Evolutionary conservation across 1,140 invertebrate genomes (phyloP), one percentile per base, ranked within the genome.

Genomic region (Eciton burchellii): DNA sequence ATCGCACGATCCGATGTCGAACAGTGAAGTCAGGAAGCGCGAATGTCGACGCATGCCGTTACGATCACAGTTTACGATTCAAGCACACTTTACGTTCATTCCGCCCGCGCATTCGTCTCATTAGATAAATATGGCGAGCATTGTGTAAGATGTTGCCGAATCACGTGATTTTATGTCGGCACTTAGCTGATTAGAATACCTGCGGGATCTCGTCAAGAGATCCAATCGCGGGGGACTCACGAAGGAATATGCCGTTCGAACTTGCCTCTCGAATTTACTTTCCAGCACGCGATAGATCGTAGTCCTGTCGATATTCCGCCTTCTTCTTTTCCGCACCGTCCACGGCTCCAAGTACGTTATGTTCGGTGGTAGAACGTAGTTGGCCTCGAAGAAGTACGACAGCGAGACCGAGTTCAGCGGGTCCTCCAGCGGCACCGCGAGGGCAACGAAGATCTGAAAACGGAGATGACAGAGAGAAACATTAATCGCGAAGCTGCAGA

Each of bases 341-440:
- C 68, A 86, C 5, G 88, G 82, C 45, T 87, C 66, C 24, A 89
- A 85, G 41, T 86, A 86, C 1, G 93, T 94, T 14, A 88, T 85
- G 85, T 95, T 94, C 29, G 86, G 73, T 6, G 95, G 95, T 11
- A 96, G 90, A 49, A 88, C 91, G 92, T 97, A 97, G 90, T 95
- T 96, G 0, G 96, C 95, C 89, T 97, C 97, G 89, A 97, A 96
- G 90, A 97, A 97, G 84, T 96, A 97, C 0, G 96, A 96, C 54
- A 97, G 92, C 81, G 96, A 96, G 9, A 97, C 95, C 85, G 96
- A 96, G 86, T 95, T 95, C 85, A 95, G 94, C 1, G 96, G 96
- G 52, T 97, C 93, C 86, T 96, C 96, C 43, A 97, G 88, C 0
- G 97, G 97, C 47, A 97, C 94, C 0, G 96, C 96, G 45, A 97